Percentiles rank a stretch among this genome's conserved stretches.
Conservation (phyloP, 2,888 invertebrate species). For the Luperina nickerlii region DNA sequence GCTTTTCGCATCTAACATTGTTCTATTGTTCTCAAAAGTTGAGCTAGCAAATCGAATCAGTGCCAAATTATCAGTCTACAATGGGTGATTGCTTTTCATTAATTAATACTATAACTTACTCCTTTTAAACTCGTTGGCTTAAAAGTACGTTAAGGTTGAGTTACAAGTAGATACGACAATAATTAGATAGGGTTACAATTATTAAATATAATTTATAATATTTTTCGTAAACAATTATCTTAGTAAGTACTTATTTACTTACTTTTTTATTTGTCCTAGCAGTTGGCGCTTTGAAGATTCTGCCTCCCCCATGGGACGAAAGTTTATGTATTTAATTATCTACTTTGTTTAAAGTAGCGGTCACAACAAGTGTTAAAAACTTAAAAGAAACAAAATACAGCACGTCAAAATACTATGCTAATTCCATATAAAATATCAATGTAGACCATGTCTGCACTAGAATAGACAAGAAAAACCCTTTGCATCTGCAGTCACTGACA, state of each 20-base stretch:
- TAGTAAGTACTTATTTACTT: background rate
- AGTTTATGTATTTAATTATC: background rate
- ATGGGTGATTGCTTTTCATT: background rate
- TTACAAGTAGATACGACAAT: background rate
- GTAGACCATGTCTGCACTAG: constrained; percentile 49
- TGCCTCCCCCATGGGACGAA: background rate
- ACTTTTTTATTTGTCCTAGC: background rate
- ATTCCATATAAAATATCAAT: background rate
- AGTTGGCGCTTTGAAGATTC: background rate
- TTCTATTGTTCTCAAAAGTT: constrained; percentile 10
- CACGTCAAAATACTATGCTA: no score
- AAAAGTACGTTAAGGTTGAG: background rate
- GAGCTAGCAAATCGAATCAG: background rate
- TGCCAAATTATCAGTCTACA: background rate
- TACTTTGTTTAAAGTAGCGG: background rate
- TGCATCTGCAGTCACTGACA: constrained; percentile 53
- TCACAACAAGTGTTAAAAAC: background rate
- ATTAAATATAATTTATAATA: no score
- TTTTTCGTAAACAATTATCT: background rate
- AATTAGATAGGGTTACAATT: background rate
- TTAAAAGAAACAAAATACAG: background rate
- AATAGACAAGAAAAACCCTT: constrained; percentile 62
- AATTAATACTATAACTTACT: background rate
- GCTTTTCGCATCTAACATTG: no score
- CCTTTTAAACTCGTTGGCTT: background rate